A percentile compares a stretch with the other conserved stretches of the same genome.
These are phyloP conservation scores for Podarcis lilfordi DNA, from an alignment of 2,797 vertebrate species.

Conservation along the genomic window DNA sequence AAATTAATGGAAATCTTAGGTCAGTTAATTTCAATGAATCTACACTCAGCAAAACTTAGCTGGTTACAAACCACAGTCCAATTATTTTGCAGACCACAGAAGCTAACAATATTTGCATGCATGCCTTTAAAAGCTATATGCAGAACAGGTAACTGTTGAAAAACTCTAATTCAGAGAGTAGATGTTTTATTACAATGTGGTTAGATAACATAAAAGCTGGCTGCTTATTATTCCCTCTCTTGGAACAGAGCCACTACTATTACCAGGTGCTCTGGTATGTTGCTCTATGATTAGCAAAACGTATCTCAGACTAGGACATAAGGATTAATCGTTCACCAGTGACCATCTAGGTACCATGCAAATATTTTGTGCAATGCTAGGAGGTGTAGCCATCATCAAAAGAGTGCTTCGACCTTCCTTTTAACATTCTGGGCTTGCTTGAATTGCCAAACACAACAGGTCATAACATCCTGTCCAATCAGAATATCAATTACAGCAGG, in stretches of 20 bases:
- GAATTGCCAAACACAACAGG: neutral
- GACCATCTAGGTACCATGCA: neutral
- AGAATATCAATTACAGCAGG: too few relatives aligned
- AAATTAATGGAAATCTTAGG: too few relatives aligned
- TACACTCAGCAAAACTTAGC: too few relatives aligned
- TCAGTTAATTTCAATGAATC: too few relatives aligned
- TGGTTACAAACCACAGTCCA: too few relatives aligned
- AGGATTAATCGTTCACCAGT: neutral
- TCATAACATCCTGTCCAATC: neutral
- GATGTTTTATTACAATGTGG: neutral
- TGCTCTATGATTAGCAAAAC: too few relatives aligned
- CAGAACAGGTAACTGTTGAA: neutral
- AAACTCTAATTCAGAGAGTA: neutral
- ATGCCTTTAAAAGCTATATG: neutral
- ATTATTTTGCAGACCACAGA: too few relatives aligned
- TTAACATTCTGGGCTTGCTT: neutral
- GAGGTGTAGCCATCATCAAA: too few relatives aligned
- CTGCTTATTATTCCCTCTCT: neutral
- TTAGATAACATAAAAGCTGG: neutral
- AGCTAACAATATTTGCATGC: too few relatives aligned
- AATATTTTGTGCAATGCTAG: neutral
- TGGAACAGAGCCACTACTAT: too few relatives aligned
- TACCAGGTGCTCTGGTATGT: too few relatives aligned
- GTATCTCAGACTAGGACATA: too few relatives aligned
- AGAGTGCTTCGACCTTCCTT: neutral